phyloP scores from a whole-genome alignment of 2,797 vertebrate species.

The Petrocephalus sullivani region DNA sequence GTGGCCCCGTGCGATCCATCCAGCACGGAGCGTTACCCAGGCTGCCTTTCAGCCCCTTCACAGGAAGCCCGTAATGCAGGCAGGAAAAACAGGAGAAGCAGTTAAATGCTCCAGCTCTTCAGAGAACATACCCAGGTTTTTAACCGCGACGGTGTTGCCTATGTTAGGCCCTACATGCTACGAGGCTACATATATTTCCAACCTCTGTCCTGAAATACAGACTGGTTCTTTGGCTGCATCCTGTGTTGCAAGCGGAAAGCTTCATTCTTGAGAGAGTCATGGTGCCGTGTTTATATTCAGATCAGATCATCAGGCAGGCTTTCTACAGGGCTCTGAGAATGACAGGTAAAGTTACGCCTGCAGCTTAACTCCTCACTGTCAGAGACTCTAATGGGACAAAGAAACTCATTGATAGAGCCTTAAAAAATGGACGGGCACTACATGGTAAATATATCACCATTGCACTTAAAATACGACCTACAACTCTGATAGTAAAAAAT shows the following conservation, averaged over 20 bases:
- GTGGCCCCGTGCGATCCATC: background rate
- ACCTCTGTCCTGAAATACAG: background rate
- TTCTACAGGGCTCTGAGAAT: background rate
- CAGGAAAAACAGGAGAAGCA: background rate
- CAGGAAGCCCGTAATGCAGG: background rate
- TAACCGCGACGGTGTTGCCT: background rate
- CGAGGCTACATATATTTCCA: background rate
- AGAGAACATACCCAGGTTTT: background rate
- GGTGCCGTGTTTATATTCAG: background rate
- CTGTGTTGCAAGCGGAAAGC: background rate
- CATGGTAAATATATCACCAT: background rate
- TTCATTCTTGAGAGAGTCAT: background rate
- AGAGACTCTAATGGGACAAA: background rate
- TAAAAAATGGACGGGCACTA: background rate
- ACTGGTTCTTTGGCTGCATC: background rate
- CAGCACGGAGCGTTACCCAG: background rate
- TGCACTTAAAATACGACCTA: background rate
- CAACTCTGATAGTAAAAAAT: background rate
- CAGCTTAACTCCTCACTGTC: background rate
- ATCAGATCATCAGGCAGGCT: background rate
- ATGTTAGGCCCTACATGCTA: background rate
- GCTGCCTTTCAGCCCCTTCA: background rate
- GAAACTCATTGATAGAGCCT: background rate
- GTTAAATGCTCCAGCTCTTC: background rate
- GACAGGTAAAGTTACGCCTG: background rate